These are phyloP conservation scores for Neria commutata DNA, from an alignment of 2,888 invertebrate species.

Conservation along the genomic window DNA sequence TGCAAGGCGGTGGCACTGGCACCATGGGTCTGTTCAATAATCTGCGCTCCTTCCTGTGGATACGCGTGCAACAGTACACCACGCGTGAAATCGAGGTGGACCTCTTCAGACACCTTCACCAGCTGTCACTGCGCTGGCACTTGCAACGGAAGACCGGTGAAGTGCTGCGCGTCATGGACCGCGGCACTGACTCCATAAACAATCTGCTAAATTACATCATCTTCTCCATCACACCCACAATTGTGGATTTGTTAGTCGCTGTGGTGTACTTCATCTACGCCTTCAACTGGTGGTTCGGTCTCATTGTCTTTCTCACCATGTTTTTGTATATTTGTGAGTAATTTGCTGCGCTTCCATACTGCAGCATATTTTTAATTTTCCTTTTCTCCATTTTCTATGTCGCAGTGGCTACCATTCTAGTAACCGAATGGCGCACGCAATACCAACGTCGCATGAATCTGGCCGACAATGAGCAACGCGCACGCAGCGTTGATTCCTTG, in stretches of 20 bases:
- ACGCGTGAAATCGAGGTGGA: slow-evolving; percentile 89
- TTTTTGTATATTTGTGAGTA: slow-evolving; percentile 85
- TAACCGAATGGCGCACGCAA: slow-evolving; percentile 99
- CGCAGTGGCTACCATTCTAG: slow-evolving; percentile 79
- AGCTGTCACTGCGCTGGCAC: slow-evolving; percentile 93
- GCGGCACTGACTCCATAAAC: slow-evolving; percentile 96
- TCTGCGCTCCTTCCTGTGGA: slow-evolving; percentile 90
- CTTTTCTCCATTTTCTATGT: slow-evolving; percentile 28
- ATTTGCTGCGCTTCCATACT: slow-evolving; percentile 3
- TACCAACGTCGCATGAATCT: slow-evolving; percentile 92
- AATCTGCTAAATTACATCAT: slow-evolving; percentile 89
- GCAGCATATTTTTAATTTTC: slow-evolving; percentile 3
- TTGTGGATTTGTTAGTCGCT: slow-evolving; percentile 90
- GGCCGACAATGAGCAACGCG: slow-evolving; percentile 90
- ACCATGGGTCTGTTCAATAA: slow-evolving; percentile 94
- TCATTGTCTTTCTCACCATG: slow-evolving; percentile 96
- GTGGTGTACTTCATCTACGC: slow-evolving; percentile 84
- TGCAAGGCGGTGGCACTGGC: slow-evolving; percentile 94
- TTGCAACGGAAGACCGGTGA: slow-evolving; percentile 94
- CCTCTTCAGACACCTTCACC: slow-evolving; percentile 86
- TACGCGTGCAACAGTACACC: slow-evolving; percentile 93
- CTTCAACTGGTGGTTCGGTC: slow-evolving; percentile 93
- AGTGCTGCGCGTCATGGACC: slow-evolving; percentile 94
- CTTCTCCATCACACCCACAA: slow-evolving; percentile 91
- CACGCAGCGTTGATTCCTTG: slow-evolving; percentile 92